Percentiles rank a stretch among this genome's conserved stretches.
Evolutionary conservation across 2,888 invertebrate species (phyloP).

Genomic region (Sicus ferrugineus): DNA sequence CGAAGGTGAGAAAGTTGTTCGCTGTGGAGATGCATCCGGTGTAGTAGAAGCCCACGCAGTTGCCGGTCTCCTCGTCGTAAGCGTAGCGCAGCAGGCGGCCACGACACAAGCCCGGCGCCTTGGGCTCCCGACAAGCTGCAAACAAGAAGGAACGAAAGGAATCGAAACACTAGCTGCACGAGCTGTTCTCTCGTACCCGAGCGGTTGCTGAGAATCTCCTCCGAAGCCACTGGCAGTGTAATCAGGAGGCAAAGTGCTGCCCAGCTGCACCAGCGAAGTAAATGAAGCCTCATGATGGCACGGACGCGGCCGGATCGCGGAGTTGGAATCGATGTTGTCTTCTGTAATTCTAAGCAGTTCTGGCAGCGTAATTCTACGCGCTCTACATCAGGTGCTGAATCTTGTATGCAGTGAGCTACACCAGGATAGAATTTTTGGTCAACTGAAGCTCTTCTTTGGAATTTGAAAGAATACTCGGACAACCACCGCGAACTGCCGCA

Average conservation of each 20-base stretch:
- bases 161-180: neutral
- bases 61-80: slow-evolving; percentile 50
- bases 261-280: neutral
- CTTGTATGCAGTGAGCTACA: neutral
- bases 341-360: neutral
- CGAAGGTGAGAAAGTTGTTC: slow-evolving; percentile 56
- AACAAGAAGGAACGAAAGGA: neutral
- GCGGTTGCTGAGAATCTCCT: neutral
- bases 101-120: slow-evolving; percentile 52
- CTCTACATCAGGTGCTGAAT: neutral
- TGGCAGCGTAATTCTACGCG: neutral
- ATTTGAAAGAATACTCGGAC: neutral
- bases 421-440: neutral
- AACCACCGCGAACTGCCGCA: too few species aligned
- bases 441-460: too few species aligned
- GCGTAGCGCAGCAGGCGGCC: slow-evolving; percentile 55
- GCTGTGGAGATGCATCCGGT: slow-evolving; percentile 52
- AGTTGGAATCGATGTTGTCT: neutral
- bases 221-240: neutral
- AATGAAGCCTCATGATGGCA: slow-evolving; percentile 1
- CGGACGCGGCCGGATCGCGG: neutral
- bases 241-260: neutral
- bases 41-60: slow-evolving; percentile 56
- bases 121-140: slow-evolving; percentile 52
- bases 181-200: slow-evolving; percentile 12